Evolutionary conservation across 2,797 vertebrate species (phyloP).

Genomic region (Poeciliopsis infans): DNA sequence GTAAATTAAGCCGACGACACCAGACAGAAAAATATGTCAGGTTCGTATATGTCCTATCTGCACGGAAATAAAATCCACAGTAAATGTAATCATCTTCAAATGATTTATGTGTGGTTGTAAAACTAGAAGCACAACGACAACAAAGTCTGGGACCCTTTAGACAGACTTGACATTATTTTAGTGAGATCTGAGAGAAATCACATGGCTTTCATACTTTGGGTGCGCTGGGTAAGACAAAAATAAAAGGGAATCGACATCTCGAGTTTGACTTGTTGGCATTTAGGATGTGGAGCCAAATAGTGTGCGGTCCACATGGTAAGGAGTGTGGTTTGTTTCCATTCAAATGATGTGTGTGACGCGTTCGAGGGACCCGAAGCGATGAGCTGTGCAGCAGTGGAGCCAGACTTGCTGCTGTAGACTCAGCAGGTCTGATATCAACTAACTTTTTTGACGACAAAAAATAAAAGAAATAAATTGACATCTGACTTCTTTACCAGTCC

Average conservation of each 20-base stretch:
- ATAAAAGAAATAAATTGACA: slow-evolving; percentile 9
- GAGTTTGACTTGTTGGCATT: slow-evolving; percentile 22
- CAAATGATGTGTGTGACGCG: slow-evolving; percentile 15
- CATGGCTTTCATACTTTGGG: slow-evolving; percentile 16
- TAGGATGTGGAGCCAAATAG: slow-evolving; percentile 17
- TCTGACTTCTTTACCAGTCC: neutral
- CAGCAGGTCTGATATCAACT: neutral
- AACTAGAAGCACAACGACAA: neutral
- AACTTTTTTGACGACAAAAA: neutral
- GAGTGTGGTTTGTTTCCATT: slow-evolving; percentile 35
- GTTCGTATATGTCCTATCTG: neutral
- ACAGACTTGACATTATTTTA: neutral
- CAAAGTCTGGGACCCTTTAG: neutral
- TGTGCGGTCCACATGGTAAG: slow-evolving; percentile 51
- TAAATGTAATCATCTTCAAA: neutral
- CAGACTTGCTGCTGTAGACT: neutral
- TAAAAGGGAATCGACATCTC: slow-evolving; percentile 1
- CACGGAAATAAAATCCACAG: neutral
- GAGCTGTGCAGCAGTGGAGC: neutral
- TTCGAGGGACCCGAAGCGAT: slow-evolving; percentile 9
- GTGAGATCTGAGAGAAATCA: slow-evolving; percentile 7
- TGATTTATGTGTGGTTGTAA: neutral
- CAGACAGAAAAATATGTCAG: neutral
- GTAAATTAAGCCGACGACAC: neutral
- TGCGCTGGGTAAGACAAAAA: slow-evolving; percentile 2